Evolutionary conservation across 2,113 vertebrate genomes (phyloP).

Genomic region (Leiothrix lutea): DNA sequence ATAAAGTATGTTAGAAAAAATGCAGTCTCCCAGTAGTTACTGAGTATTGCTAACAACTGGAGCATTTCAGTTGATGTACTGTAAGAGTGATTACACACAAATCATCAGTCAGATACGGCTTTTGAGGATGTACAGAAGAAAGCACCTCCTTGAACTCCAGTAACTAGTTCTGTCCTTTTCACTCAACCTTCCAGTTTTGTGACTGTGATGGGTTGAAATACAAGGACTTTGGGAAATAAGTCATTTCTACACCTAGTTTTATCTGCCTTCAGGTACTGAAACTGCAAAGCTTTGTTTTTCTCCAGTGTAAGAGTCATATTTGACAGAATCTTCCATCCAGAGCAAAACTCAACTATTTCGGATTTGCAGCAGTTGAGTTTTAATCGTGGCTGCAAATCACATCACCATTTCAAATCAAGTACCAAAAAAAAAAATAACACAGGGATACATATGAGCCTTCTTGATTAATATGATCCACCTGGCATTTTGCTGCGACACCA

Average conservation of each 20-base stretch:
- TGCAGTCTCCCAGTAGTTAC: not conserved
- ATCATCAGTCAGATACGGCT: not conserved
- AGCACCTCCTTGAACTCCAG: not conserved
- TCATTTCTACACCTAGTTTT: not conserved
- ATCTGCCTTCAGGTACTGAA: not conserved
- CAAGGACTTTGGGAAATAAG: not conserved
- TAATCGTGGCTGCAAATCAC: not conserved
- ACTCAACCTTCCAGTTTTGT: not conserved
- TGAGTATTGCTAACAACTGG: not conserved
- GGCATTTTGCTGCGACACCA: not conserved
- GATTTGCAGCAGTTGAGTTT: not conserved
- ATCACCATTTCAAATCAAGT: not conserved
- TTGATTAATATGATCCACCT: not conserved
- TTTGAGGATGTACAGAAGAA: not conserved
- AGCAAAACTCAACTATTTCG: not conserved
- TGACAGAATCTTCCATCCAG: not conserved
- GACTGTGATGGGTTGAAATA: not conserved
- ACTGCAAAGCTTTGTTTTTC: not conserved
- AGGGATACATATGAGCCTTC: not conserved
- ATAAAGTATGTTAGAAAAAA: not conserved
- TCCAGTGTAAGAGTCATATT: not conserved
- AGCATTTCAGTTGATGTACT: not conserved
- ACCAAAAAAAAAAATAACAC: not conserved
- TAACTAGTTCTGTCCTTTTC: not conserved
- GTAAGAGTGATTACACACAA: not conserved